Percentiles rank a stretch among this genome's conserved stretches.
These are phyloP conservation scores for Andricus curvator DNA, from an alignment of 2,888 invertebrate species.

Conservation along the genomic window DNA sequence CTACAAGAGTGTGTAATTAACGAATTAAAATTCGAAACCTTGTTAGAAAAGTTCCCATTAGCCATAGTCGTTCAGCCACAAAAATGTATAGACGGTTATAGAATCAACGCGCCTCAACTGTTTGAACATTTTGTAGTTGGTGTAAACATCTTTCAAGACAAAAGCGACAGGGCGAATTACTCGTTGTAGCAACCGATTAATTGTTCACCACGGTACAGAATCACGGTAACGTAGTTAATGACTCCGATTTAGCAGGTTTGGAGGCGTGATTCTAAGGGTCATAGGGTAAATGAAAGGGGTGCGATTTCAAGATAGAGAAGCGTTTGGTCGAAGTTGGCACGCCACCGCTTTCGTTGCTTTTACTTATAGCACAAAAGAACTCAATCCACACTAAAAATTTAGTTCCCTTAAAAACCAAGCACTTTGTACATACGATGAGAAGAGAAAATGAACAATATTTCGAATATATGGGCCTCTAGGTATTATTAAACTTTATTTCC, in stretches of 20 bases:
- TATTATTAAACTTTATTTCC: no score
- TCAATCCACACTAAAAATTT: not conserved
- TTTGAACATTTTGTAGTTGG: slow-evolving; percentile 19
- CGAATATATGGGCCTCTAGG: no score
- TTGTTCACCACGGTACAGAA: slow-evolving; percentile 33
- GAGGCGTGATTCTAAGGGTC: slow-evolving; percentile 35
- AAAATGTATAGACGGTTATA: no score
- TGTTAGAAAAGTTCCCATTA: no score
- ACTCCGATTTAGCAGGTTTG: slow-evolving; percentile 39
- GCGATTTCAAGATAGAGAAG: slow-evolving; percentile 39
- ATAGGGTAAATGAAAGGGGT: slow-evolving; percentile 39
- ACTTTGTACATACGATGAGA: not conserved
- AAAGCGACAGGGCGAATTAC: slow-evolving; percentile 19
- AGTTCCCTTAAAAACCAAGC: not conserved
- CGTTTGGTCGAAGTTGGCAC: slow-evolving; percentile 32
- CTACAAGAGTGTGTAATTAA: no score
- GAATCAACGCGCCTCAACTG: not conserved
- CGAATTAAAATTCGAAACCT: no score
- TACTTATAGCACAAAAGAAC: slow-evolving; percentile 6
- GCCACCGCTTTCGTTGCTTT: slow-evolving; percentile 11
- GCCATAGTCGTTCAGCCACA: no score
- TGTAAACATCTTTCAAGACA: slow-evolving; percentile 37
- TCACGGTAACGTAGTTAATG: slow-evolving; percentile 34
- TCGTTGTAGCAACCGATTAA: slow-evolving; percentile 37
- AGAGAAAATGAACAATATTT: not conserved